These are phyloP conservation scores for Eupelmus urozonus DNA, from an alignment of 2,888 invertebrate species.

Conservation along the genomic window DNA sequence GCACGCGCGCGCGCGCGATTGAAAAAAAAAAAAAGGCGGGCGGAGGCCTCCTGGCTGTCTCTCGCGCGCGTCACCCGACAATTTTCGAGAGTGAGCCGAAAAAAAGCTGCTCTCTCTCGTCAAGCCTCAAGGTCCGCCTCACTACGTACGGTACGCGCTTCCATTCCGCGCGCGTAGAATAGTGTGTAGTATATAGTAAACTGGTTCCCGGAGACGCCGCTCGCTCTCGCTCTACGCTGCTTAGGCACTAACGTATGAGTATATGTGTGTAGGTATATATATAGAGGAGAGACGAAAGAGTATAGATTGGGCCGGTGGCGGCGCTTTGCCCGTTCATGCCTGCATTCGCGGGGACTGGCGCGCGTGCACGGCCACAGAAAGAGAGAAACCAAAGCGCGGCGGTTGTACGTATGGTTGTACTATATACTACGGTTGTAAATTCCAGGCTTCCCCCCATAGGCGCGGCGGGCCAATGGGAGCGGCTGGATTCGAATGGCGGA, in stretches of 20 bases:
- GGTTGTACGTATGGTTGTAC: neutral
- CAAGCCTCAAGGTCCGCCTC: constrained; percentile 42
- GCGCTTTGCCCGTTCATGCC: constrained; percentile 36
- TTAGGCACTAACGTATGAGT: too few species aligned
- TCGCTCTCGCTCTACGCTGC: too few species aligned
- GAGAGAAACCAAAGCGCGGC: neutral
- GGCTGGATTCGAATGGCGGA: neutral
- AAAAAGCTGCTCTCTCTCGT: too few species aligned
- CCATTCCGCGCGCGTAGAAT: constrained; percentile 7
- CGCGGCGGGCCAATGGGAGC: too few species aligned
- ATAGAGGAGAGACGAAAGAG: neutral
- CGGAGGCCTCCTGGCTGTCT: too few species aligned
- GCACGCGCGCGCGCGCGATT: neutral
- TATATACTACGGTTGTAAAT: neutral
- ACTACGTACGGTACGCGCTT: constrained; percentile 48
- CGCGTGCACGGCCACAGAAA: neutral
- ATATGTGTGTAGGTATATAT: too few species aligned
- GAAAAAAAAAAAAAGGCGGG: neutral
- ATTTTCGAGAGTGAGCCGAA: neutral
- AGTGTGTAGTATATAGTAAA: constrained; percentile 23
- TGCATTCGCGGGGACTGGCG: neutral
- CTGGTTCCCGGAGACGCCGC: too few species aligned
- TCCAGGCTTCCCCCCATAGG: too few species aligned
- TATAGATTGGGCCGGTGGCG: neutral
- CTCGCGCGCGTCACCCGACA: neutral